Percentiles rank a stretch among this genome's conserved stretches.
Conservation (phyloP, 2,113 vertebrate genomes). For the Sus scrofa region T2T-Sscrofa CM000818.6:67759001-67759500, state of each 20-base stretch:
- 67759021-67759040: not conserved
- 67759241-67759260: not conserved
- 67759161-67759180: not conserved
- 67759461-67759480: constrained; percentile 8
- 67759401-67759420: not conserved
- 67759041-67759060: not conserved
- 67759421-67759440: not conserved
- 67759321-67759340: not conserved
- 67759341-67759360: not conserved
- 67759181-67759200: not conserved
- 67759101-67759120: not conserved
- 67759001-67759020: not conserved
- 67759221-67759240: not conserved
- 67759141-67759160: not conserved
- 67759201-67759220: not conserved
- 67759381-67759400: not conserved
- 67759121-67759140: not conserved
- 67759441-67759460: not conserved
- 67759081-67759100: not conserved
- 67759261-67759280: not conserved
- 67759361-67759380: not conserved
- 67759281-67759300: not conserved
- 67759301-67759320: not conserved
- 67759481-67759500: not conserved
- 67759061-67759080: not conserved